Percentiles rank a stretch among this genome's conserved stretches.
phyloP scores from a whole-genome alignment of 1,140 invertebrate species.

The Diorhabda carinulata region DNA sequence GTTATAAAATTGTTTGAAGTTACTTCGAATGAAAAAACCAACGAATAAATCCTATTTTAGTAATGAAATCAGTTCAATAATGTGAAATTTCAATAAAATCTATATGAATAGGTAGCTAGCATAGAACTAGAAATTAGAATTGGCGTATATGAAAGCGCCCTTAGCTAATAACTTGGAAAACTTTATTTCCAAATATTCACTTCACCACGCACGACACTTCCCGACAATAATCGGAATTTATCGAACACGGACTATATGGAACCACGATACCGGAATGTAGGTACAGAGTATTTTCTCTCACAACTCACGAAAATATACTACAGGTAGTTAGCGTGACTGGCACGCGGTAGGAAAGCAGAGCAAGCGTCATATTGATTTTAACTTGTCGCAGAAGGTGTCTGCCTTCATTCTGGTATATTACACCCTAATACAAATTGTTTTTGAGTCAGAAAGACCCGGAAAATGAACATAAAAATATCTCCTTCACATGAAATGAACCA shows the following conservation, averaged over 20 bases:
- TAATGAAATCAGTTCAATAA: too few relatives aligned
- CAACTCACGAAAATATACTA: slow-evolving; percentile 36
- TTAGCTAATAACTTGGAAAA: not conserved
- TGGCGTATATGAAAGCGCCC: too few relatives aligned
- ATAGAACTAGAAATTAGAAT: too few relatives aligned
- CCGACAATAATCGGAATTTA: slow-evolving; percentile 39
- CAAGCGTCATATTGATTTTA: slow-evolving; percentile 49
- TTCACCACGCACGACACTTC: slow-evolving; percentile 32
- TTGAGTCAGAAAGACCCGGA: not conserved
- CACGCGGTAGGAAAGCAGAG: slow-evolving; percentile 36
- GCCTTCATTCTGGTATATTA: slow-evolving; percentile 22
- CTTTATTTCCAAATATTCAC: slow-evolving; percentile 29
- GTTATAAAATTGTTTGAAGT: too few relatives aligned
- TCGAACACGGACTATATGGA: slow-evolving; percentile 35
- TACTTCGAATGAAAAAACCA: too few relatives aligned
- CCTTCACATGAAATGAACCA: too few relatives aligned
- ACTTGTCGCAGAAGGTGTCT: slow-evolving; percentile 35
- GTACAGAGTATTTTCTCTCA: slow-evolving; percentile 25
- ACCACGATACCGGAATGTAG: slow-evolving; percentile 39
- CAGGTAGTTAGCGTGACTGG: slow-evolving; percentile 41
- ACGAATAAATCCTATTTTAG: too few relatives aligned
- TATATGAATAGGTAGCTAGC: too few relatives aligned
- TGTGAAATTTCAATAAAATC: too few relatives aligned
- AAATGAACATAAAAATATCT: too few relatives aligned
- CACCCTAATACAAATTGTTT: slow-evolving; percentile 11